A percentile compares a stretch with the other conserved stretches of the same genome.
phyloP scores from a whole-genome alignment of 2,888 invertebrate genomes.

The Thereva nobilitata region DNA sequence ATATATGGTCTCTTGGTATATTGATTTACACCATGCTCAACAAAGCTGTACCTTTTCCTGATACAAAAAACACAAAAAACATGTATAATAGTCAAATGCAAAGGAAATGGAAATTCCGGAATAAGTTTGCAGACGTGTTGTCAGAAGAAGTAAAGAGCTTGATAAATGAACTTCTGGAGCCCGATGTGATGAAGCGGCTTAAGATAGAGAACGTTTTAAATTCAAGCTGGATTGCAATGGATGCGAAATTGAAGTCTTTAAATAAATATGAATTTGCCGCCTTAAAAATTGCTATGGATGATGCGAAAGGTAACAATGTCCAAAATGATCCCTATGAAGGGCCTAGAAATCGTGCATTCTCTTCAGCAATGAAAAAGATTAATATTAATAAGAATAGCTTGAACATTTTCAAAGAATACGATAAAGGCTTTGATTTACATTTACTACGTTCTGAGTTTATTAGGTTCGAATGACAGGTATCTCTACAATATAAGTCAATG shows the following conservation, averaged over 20 bases:
- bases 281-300: constrained; percentile 18
- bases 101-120: constrained; percentile 71
- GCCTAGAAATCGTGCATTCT: not conserved
- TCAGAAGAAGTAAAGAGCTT: constrained; percentile 68
- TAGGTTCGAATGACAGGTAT: not conserved
- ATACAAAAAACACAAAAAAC: constrained; percentile 60
- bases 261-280: constrained; percentile 27
- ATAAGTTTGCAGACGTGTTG: constrained; percentile 64
- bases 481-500: too few species aligned
- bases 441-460: constrained; percentile 16
- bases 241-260: constrained; percentile 61
- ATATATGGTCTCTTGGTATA: constrained; percentile 80
- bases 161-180: constrained; percentile 69
- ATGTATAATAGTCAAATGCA: constrained; percentile 60
- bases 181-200: constrained; percentile 66
- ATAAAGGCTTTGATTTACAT: constrained; percentile 27
- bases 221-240: constrained; percentile 70
- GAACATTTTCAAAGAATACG: constrained; percentile 14
- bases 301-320: constrained; percentile 10
- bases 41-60: constrained; percentile 74
- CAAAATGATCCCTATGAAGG: not conserved
- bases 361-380: not conserved
- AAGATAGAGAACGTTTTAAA: constrained; percentile 62
- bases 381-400: constrained; percentile 9
- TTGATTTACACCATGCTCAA: constrained; percentile 83